These are phyloP conservation scores for Campopleginae sp. DNA, from an alignment of 2,888 invertebrate genomes.

Conservation along the genomic window DNA sequence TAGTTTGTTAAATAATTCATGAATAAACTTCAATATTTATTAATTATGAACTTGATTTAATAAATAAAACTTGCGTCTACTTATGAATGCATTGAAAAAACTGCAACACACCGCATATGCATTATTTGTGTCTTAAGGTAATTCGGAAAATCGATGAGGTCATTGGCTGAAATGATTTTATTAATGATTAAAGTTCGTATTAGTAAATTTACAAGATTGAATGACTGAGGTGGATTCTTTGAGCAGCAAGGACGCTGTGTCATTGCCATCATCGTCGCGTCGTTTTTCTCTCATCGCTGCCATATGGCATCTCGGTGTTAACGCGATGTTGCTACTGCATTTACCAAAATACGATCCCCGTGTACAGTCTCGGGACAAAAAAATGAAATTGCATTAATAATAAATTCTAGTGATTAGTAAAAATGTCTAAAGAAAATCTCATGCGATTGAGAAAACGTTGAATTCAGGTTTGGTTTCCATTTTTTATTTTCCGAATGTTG, in stretches of 20 bases:
- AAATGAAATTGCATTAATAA: background rate
- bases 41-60: too few species aligned
- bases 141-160: background rate
- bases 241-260: conserved; percentile 50
- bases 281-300: conserved; percentile 2
- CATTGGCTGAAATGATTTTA: conserved; percentile 17
- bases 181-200: conserved; percentile 6
- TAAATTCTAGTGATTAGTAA: too few species aligned
- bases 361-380: background rate
- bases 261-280: conserved; percentile 23
- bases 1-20: background rate
- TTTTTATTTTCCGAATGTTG: background rate
- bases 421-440: background rate
- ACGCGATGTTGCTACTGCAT: conserved; percentile 13
- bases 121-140: background rate
- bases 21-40: too few species aligned
- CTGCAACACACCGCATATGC: background rate
- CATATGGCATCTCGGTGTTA: conserved; percentile 3
- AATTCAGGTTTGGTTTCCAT: background rate
- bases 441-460: background rate
- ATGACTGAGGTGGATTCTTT: conserved; percentile 36
- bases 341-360: background rate
- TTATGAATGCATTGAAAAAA: background rate
- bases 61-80: background rate
- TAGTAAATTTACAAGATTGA: conserved; percentile 21